Percentiles rank a stretch among this genome's conserved stretches.
Conservation (phyloP, 1,140 invertebrate genomes). For the Acromyrmex echinatior region DNA sequence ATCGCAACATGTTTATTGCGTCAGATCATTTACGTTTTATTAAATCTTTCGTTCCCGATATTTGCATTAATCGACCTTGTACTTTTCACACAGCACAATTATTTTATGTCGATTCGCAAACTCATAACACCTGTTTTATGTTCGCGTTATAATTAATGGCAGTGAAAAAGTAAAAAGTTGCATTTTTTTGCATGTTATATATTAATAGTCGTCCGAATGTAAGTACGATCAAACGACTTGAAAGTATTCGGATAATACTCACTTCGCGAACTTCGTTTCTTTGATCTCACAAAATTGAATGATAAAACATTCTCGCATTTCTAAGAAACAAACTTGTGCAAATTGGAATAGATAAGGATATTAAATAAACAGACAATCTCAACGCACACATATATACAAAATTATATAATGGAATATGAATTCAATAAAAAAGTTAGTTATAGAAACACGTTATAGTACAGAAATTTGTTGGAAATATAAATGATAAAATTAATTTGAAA, state of each 20-base stretch:
- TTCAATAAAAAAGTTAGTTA: too few species aligned
- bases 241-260: background rate
- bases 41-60: background rate
- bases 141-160: slow-evolving; percentile 21
- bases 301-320: too few species aligned
- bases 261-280: background rate
- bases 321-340: too few species aligned
- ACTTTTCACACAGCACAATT: slow-evolving; percentile 3
- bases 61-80: background rate
- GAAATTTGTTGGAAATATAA: too few species aligned
- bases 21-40: background rate
- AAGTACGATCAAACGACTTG: background rate
- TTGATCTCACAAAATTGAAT: background rate
- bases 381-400: too few species aligned
- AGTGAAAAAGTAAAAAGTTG: background rate
- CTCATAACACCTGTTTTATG: slow-evolving; percentile 13
- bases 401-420: too few species aligned
- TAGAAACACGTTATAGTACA: too few species aligned
- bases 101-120: background rate
- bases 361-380: too few species aligned
- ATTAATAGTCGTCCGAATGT: background rate
- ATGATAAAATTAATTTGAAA: too few species aligned
- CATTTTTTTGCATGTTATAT: background rate
- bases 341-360: too few species aligned
- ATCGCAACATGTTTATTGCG: background rate